Conservation (phyloP, 1,140 invertebrate genomes). For the Calycopis cecrops region DNA sequence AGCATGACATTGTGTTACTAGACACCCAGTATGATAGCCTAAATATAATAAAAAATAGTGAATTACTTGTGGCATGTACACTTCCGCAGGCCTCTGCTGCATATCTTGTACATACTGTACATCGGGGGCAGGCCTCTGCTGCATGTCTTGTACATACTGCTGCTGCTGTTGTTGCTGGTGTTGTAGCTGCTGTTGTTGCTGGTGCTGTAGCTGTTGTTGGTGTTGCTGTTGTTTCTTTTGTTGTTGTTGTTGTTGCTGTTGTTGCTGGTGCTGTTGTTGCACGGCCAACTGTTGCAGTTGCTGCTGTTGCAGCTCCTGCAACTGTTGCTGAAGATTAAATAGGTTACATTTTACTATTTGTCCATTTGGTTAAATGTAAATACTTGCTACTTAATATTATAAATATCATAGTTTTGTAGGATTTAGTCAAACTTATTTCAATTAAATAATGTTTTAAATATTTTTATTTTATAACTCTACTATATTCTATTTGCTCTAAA, state of each 20-base stretch:
- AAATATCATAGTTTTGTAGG: too few species aligned
- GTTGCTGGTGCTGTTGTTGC: constrained; percentile 47
- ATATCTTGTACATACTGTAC: constrained; percentile 47
- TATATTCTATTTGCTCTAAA: too few species aligned
- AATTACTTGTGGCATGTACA: constrained; percentile 43
- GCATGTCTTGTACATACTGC: constrained; percentile 44
- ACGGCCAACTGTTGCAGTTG: constrained; percentile 38
- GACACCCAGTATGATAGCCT: not conserved
- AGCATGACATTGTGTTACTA: not conserved
- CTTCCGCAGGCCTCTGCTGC: constrained; percentile 47
- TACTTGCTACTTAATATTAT: too few species aligned
- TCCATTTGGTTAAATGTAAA: too few species aligned
- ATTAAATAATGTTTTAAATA: too few species aligned
- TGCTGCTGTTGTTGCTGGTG: constrained; percentile 32
- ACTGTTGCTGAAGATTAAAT: constrained; percentile 26
- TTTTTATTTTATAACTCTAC: too few species aligned
- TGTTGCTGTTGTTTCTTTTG: constrained; percentile 62
- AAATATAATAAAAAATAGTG: not conserved
- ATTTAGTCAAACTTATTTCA: too few species aligned
- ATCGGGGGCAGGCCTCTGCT: constrained; percentile 45
- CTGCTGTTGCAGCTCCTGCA: constrained; percentile 39
- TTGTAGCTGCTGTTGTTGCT: constrained; percentile 36
- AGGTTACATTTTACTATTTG: constrained; percentile 5
- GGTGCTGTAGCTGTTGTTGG: constrained; percentile 57
- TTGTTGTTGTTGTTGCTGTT: constrained; percentile 49